These are phyloP conservation scores for Mustela lutreola DNA, from an alignment of 2,113 vertebrate species.

Conservation along the genomic window DNA sequence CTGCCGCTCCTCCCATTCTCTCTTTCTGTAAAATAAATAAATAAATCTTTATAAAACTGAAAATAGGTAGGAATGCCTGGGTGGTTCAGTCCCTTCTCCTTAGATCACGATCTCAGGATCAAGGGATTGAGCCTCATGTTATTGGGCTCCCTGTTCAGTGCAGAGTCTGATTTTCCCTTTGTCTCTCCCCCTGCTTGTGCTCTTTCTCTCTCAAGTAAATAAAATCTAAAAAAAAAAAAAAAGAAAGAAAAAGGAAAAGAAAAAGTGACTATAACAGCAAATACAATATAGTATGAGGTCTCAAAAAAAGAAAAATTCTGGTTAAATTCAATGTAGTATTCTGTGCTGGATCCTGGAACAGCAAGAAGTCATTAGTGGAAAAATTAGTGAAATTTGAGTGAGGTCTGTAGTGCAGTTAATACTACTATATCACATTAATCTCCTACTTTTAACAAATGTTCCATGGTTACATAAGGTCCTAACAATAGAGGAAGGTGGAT, in stretches of 20 bases:
- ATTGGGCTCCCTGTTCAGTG: not conserved
- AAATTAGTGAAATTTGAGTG: not conserved
- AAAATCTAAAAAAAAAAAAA: not conserved
- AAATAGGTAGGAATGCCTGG: not conserved
- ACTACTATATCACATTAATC: not conserved
- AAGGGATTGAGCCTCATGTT: not conserved
- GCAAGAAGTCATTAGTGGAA: not conserved
- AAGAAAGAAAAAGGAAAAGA: not conserved
- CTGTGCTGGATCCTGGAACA: not conserved
- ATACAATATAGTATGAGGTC: not conserved
- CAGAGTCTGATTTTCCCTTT: not conserved
- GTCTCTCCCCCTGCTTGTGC: not conserved
- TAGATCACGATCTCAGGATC: not conserved
- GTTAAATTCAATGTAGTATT: not conserved
- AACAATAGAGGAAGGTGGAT: not conserved
- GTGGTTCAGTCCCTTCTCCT: not conserved
- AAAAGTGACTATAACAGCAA: not conserved
- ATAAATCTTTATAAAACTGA: not conserved
- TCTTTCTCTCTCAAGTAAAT: not conserved
- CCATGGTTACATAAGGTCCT: not conserved
- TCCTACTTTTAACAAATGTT: not conserved
- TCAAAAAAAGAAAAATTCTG: not conserved
- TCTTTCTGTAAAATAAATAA: not conserved
- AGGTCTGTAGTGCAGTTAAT: not conserved
- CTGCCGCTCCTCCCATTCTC: not conserved